Evolutionary conservation across 2,113 vertebrate species (phyloP), one percentile per base, ranked within the genome.

Genomic region (Manacus vitellinus): DNA sequence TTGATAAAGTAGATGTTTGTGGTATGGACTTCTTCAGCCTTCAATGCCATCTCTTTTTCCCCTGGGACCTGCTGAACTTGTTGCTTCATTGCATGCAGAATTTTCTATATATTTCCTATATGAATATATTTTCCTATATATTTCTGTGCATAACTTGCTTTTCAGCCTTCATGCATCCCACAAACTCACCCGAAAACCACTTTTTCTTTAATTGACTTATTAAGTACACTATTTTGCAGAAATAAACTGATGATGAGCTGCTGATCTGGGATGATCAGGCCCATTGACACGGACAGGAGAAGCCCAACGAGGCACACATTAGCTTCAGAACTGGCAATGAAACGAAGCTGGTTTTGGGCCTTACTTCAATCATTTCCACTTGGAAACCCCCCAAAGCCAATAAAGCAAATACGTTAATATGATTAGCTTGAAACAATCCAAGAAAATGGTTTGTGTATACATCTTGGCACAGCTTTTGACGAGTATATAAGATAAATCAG

Each of bases 311-410:
- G 72, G 72, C 78, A 79, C 66, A 89, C 62, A 49, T 95, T 88
- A 96, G 71, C 96, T 93, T 88, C 82, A 81, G 91, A 80, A 67
- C 56, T 95, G 95, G 93, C 95, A 97, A 94, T 80, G 92, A 95
- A 96, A 96, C 85, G 95, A 83, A 97, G 93, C 93, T 97, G 88
- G 30, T 95, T 97, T 98, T 97, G 97, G 97, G 97, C 88, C 68
- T 31, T 74, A 97, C 98, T 98, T 98, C 97, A 98, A 97, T 97
- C 51, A 46, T 80, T 98, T 98, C 94, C 89, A 95, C 92, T 97
- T 97, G 96, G 97, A 98, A 97, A 22, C 17, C 82, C 81, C 96
- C 95, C 97, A 98, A 97, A 97, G 90, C 95, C 95, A 97, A 97
- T 95, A 97, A 95, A 97, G 95, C 80, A 98, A 97, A 98, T 94